Conservation (phyloP, 1,140 invertebrate species). For the Trichogramma pretiosum region DNA sequence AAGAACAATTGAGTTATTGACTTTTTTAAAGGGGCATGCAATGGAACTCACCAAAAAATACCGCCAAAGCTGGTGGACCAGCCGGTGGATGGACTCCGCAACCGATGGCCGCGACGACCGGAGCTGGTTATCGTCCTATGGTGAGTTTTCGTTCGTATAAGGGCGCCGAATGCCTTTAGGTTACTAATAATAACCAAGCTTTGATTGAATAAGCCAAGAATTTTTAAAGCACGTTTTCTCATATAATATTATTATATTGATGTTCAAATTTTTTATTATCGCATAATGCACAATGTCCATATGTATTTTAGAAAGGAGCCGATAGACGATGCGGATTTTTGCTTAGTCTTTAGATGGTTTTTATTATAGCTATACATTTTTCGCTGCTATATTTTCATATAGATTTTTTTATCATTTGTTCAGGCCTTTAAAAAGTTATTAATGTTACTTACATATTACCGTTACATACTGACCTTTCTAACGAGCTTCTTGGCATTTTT, state of each 20-base stretch:
- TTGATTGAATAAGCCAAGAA: not conserved
- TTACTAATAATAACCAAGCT: too few relatives aligned
- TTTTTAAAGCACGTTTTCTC: constrained; percentile 19
- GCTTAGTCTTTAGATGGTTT: too few relatives aligned
- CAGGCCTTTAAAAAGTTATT: too few relatives aligned
- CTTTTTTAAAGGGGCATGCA: constrained; percentile 55
- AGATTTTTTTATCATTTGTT: constrained; percentile 1
- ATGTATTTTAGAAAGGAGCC: too few relatives aligned
- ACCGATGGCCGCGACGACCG: constrained; percentile 77
- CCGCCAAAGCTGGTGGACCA: constrained; percentile 62
- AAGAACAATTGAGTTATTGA: constrained; percentile 1
- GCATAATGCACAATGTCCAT: constrained; percentile 1
- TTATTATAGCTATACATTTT: not conserved
- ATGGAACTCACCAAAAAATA: constrained; percentile 80
- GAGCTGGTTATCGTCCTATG: constrained; percentile 76
- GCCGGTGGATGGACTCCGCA: constrained; percentile 70
- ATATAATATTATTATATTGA: too few relatives aligned
- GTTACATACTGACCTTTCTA: not conserved
- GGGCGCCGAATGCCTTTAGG: too few relatives aligned
- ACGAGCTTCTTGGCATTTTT: constrained; percentile 15
- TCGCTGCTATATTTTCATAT: not conserved
- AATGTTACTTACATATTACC: not conserved
- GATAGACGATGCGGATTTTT: too few relatives aligned
- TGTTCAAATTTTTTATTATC: constrained; percentile 8
- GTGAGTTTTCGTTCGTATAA: constrained; percentile 43